Percentiles rank a stretch among this genome's conserved stretches.
phyloP scores from a whole-genome alignment of 2,113 vertebrate species.

The Nyctibius bracteatus region DNA sequence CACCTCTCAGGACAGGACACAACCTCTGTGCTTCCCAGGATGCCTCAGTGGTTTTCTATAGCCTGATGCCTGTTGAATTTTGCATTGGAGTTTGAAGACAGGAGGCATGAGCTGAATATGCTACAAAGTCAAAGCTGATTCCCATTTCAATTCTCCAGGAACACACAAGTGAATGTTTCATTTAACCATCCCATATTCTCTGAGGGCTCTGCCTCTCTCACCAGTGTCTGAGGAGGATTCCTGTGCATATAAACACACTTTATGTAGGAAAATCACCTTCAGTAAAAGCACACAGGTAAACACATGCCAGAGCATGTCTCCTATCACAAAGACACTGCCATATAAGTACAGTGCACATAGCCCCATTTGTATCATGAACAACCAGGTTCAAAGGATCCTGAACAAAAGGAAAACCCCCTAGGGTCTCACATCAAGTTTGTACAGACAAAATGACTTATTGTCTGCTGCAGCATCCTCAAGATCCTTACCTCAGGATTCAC shows the following conservation, averaged over 20 bases:
- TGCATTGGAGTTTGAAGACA: not conserved
- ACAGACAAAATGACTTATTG: not conserved
- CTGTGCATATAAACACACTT: not conserved
- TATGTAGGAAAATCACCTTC: not conserved
- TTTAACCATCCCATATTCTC: not conserved
- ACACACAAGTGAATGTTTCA: not conserved
- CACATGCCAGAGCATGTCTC: not conserved
- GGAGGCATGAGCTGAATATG: not conserved
- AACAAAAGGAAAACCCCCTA: not conserved
- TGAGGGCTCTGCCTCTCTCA: not conserved
- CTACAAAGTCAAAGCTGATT: not conserved
- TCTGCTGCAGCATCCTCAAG: not conserved
- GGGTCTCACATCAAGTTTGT: not conserved
- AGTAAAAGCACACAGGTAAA: not conserved
- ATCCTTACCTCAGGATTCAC: not conserved
- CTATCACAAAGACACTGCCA: not conserved
- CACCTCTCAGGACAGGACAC: not conserved
- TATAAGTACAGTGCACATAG: not conserved
- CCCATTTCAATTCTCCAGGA: not conserved
- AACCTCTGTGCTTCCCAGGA: not conserved
- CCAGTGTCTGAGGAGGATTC: not conserved
- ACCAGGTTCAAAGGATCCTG: not conserved
- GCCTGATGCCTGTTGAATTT: not conserved
- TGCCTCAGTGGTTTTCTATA: not conserved
- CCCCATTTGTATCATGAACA: not conserved